These are phyloP conservation scores for Caenorhabditis wallacei DNA, from an alignment of 2,888 invertebrate species.

Conservation along the genomic window DNA sequence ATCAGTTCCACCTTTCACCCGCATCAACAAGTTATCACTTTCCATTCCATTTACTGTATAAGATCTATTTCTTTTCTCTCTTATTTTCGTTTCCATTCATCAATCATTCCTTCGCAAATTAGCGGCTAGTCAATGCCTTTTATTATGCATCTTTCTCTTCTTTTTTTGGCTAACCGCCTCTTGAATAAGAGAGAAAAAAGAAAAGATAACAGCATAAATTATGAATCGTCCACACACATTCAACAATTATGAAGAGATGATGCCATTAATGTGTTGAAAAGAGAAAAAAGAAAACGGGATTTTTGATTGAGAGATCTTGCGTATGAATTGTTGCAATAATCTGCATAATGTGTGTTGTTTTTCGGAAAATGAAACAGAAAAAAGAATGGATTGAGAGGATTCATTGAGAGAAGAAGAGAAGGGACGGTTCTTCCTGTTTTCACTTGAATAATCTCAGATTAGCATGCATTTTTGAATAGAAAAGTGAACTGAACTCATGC, in stretches of 20 bases:
- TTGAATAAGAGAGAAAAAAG: constrained; percentile 9
- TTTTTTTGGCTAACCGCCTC: constrained; percentile 26
- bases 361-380: constrained; percentile 9
- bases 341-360: neutral
- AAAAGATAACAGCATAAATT: constrained; percentile 48
- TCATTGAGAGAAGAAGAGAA: no score
- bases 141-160: constrained; percentile 20
- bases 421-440: constrained; percentile 22
- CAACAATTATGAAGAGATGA: neutral
- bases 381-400: neutral
- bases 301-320: constrained; percentile 14
- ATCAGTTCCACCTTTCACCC: constrained; percentile 27
- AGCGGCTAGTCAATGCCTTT: constrained; percentile 32
- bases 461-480: constrained; percentile 33
- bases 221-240: constrained; percentile 22
- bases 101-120: constrained; percentile 40
- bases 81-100: neutral
- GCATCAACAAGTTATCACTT: neutral
- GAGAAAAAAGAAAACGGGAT: constrained; percentile 10
- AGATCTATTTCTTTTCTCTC: neutral
- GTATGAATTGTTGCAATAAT: constrained; percentile 41
- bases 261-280: constrained; percentile 17
- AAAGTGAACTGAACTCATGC: constrained; percentile 30
- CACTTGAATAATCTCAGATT: constrained; percentile 38
- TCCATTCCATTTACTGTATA: constrained; percentile 5